Percentiles rank a stretch among this genome's conserved stretches.
Evolutionary conservation across 2,888 invertebrate species (phyloP).

Genomic region (Glyphotaelius pellucidus): DNA sequence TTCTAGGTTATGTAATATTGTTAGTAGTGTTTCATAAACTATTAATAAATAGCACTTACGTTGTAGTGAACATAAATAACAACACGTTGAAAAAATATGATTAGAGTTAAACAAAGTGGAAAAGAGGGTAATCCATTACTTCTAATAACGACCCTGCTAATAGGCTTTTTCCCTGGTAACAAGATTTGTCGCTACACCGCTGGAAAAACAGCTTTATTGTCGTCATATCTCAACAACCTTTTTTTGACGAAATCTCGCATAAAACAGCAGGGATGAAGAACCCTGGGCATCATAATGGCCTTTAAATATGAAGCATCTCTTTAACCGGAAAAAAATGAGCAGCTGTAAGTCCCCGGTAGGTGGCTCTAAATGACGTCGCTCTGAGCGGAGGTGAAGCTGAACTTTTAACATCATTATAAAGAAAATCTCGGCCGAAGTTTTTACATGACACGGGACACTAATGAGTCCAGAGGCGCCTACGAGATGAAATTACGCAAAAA

Average conservation of each 20-base stretch:
- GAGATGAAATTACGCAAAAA: slow-evolving; percentile 11
- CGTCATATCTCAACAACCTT: neutral
- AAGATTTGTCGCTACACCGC: neutral
- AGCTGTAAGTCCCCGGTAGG: neutral
- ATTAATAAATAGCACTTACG: too few relatives aligned
- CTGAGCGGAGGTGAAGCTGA: neutral
- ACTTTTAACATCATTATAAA: slow-evolving; percentile 14
- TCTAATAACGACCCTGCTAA: neutral
- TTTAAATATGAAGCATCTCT: neutral
- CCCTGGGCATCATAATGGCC: neutral
- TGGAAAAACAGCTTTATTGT: neutral
- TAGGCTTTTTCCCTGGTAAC: neutral
- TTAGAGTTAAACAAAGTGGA: neutral
- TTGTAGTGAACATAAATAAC: too few relatives aligned
- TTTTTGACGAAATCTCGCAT: neutral
- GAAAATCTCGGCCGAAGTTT: neutral
- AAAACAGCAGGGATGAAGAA: neutral
- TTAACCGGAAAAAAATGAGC: neutral
- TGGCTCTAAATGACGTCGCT: neutral
- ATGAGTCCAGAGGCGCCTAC: neutral
- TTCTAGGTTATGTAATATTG: neutral
- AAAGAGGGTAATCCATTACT: neutral
- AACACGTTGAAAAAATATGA: neutral
- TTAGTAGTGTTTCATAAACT: neutral
- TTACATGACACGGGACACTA: slow-evolving; percentile 17